Evolutionary conservation across 2,888 invertebrate genomes (phyloP).

Genomic region (Salticus scenicus): DNA sequence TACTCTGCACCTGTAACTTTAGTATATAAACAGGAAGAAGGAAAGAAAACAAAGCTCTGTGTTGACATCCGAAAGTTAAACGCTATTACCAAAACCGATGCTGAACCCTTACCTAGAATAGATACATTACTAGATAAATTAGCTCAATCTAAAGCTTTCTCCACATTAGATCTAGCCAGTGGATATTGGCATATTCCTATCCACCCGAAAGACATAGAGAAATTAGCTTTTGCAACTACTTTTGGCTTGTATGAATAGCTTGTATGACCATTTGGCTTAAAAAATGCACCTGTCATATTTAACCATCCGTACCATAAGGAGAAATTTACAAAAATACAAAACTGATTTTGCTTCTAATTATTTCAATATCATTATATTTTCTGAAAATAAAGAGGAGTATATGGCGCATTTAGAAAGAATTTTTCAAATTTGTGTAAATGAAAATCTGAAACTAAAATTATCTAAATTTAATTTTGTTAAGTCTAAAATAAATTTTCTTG

Average conservation of each 20-base stretch:
- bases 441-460: not conserved
- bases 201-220: not conserved
- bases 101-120: too few species aligned
- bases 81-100: too few species aligned
- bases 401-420: not conserved
- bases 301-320: not conserved
- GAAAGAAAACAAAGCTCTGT: too few species aligned
- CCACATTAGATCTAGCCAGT: too few species aligned
- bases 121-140: too few species aligned
- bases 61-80: too few species aligned
- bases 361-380: not conserved
- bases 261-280: not conserved
- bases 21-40: too few species aligned
- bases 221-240: not conserved
- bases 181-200: too few species aligned
- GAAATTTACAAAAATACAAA: not conserved
- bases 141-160: too few species aligned
- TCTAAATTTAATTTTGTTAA: not conserved
- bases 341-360: not conserved
- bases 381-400: not conserved
- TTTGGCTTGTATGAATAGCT: not conserved
- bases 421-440: not conserved
- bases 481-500: not conserved
- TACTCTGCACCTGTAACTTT: too few species aligned
- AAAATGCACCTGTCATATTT: not conserved